Conservation (phyloP, 1,140 invertebrate genomes). For the Ceratina japonica region DNA sequence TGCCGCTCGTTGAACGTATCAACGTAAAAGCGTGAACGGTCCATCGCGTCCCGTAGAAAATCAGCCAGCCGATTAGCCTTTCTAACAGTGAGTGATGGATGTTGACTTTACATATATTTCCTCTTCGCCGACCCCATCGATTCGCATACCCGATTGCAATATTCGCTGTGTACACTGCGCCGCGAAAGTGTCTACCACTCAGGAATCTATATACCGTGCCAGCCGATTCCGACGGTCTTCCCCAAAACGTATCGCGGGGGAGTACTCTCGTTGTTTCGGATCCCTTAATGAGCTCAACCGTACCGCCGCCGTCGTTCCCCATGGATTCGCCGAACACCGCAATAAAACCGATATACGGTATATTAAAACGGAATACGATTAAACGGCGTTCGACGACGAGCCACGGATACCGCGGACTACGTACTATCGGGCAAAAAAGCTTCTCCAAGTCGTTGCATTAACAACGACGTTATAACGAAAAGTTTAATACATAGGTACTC, state of each 20-base stretch:
- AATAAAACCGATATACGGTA: neutral
- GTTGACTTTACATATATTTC: slow-evolving; percentile 68
- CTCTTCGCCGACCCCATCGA: slow-evolving; percentile 62
- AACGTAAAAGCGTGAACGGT: slow-evolving; percentile 16
- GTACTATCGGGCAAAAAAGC: too few relatives aligned
- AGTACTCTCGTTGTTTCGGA: slow-evolving; percentile 32
- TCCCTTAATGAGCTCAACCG: slow-evolving; percentile 37
- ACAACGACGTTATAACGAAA: neutral
- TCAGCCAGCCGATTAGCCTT: slow-evolving; percentile 64
- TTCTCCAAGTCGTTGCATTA: neutral
- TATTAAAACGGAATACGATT: slow-evolving; percentile 30
- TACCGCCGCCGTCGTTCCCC: slow-evolving; percentile 3
- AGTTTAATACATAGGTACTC: neutral
- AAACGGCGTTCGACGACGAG: neutral
- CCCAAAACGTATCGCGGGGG: slow-evolving; percentile 24
- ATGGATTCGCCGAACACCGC: neutral
- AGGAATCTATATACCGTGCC: slow-evolving; percentile 55
- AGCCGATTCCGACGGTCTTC: slow-evolving; percentile 80
- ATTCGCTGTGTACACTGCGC: slow-evolving; percentile 63
- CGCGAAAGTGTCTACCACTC: slow-evolving; percentile 54
- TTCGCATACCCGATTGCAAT: slow-evolving; percentile 65
- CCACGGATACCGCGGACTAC: too few relatives aligned
- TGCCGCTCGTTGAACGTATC: slow-evolving; percentile 18
- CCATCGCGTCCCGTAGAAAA: slow-evolving; percentile 56
- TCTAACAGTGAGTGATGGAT: slow-evolving; percentile 66